Conservation (phyloP, 2,113 vertebrate genomes). For the Serilophus lunatus region DNA sequence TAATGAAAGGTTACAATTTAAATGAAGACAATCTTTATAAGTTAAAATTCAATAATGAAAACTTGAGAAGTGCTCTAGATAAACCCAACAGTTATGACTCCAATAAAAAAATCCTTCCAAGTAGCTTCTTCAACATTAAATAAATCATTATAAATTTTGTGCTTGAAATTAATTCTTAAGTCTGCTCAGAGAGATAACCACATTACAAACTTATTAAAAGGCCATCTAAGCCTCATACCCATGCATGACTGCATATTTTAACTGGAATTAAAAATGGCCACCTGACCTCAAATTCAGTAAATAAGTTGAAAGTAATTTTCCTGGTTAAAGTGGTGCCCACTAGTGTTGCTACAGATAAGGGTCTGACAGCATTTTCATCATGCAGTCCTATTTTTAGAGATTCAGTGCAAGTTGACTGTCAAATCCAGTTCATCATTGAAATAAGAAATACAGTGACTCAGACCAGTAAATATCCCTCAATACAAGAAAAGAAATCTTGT, state of each 20-base stretch:
- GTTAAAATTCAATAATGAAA: constrained; percentile 57
- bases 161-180: constrained; percentile 28
- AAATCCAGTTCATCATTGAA: not conserved
- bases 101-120: constrained; percentile 39
- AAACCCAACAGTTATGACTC: constrained; percentile 41
- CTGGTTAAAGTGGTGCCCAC: not conserved
- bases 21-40: constrained; percentile 28
- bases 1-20: constrained; percentile 63
- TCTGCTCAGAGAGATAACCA: constrained; percentile 14
- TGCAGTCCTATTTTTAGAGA: constrained; percentile 22
- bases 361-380: constrained; percentile 24
- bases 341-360: constrained; percentile 2
- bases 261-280: constrained; percentile 25
- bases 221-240: not conserved
- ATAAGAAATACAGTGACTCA: constrained; percentile 7
- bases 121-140: constrained; percentile 15
- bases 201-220: constrained; percentile 38
- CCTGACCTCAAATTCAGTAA: constrained; percentile 10
- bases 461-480: not conserved
- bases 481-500: not conserved
- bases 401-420: not conserved
- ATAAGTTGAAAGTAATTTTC: constrained; percentile 23
- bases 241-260: not conserved
- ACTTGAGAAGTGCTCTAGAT: constrained; percentile 32
- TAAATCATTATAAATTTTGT: constrained; percentile 12